Base-by-base conservation (phyloP, 2,888 invertebrate species). In the Hartigia nigra region DNA sequence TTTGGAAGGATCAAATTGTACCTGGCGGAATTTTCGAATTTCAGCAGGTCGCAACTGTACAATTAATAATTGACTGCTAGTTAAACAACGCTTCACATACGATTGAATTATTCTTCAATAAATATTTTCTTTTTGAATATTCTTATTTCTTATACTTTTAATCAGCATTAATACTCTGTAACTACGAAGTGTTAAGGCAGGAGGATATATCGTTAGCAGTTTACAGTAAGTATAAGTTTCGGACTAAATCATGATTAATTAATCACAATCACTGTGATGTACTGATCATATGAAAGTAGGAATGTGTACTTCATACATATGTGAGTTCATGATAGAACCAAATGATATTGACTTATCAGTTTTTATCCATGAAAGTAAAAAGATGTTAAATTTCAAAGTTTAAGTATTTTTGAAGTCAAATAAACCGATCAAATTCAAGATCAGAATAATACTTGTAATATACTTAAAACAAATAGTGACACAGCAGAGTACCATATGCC, bases 401-500 rank as follows among this genome's bases (percentile, higher is more conserved):
- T 55, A 55, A 55, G 55, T 55, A 55, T 23, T 55, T 55, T 55
- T 2, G n/a, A 74, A 35, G 34, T 74, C 34, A 32, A 74, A 74
- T 36, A 32, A 74, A 12, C 74, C 74, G n/a, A 74, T n/a, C 32
- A 31, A 31, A 74, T 35, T 36, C 34, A 12, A 74, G 23, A n/a
- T 34, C 23, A n/a, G 14, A n/a, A n/a, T 74, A 35, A 74, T 74
- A 74, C 34, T 36, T 23, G 31, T 74, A n/a, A 34, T 36, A 31
- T 12, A 32, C 34, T 35, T 74, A n/a, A 74, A 74, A 74, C 31
- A 74, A 74, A 31, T 74, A 35, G 36, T 74, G 34, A 74, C 23
- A 74, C 32, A 74, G 12, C 36, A 74, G 36, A 74, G 36, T 74
- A 74, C 74, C 36, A 23, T 55, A 55, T 55, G 23, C 55, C 55